Conservation (phyloP, 2,888 invertebrate genomes). For the Latrodectus hesperus region DNA sequence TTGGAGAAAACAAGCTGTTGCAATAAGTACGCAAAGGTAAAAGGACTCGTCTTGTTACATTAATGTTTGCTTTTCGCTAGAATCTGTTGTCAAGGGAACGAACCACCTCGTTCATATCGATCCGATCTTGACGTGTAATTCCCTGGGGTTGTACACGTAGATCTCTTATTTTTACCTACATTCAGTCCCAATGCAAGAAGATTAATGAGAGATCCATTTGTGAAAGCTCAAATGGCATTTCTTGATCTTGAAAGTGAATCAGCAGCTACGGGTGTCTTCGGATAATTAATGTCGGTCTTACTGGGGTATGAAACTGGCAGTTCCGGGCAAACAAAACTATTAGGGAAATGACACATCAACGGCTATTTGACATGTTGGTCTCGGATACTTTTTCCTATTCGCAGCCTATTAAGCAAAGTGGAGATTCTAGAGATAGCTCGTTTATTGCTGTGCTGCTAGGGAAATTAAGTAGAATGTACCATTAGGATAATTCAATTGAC, state of each 20-base stretch:
- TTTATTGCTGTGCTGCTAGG: no score
- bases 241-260: slow-evolving; percentile 9
- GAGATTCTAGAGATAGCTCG: no score
- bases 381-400: slow-evolving; percentile 36
- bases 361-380: slow-evolving; percentile 30
- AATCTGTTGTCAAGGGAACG: slow-evolving; percentile 63
- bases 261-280: not conserved
- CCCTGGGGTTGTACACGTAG: slow-evolving; percentile 48
- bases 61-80: slow-evolving; percentile 68
- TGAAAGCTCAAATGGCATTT: slow-evolving; percentile 32
- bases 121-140: slow-evolving; percentile 57
- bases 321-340: slow-evolving; percentile 49
- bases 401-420: no score
- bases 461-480: no score
- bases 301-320: not conserved
- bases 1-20: slow-evolving; percentile 56
- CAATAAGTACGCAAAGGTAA: slow-evolving; percentile 59
- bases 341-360: slow-evolving; percentile 36
- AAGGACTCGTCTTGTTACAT: slow-evolving; percentile 60
- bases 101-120: slow-evolving; percentile 62
- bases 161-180: slow-evolving; percentile 58
- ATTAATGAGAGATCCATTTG: slow-evolving; percentile 54
- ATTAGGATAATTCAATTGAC: no score
- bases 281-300: slow-evolving; percentile 34
- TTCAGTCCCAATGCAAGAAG: slow-evolving; percentile 46